Percentiles rank a stretch among this genome's conserved stretches.
These are phyloP conservation scores for Calonectris borealis DNA, from an alignment of 2,113 vertebrate genomes.

Conservation along the genomic window DNA sequence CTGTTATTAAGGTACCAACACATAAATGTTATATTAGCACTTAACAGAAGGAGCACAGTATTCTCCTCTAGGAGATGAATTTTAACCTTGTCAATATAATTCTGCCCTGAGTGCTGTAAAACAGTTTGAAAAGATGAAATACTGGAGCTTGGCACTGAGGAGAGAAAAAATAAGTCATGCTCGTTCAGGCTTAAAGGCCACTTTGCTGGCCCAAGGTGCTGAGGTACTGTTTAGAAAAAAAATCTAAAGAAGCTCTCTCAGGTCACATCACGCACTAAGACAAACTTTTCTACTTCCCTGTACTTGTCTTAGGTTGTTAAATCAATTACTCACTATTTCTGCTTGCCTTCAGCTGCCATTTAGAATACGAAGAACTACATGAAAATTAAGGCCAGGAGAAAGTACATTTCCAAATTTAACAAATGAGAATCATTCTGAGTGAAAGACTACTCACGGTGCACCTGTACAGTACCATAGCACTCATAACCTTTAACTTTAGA, in stretches of 20 bases:
- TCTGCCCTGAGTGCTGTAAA: constrained; percentile 77
- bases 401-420: constrained; percentile 60
- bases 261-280: constrained; percentile 76
- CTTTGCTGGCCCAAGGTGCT: constrained; percentile 81
- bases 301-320: constrained; percentile 83
- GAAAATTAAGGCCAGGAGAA: constrained; percentile 64
- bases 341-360: constrained; percentile 68
- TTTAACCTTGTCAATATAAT: constrained; percentile 91
- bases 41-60: constrained; percentile 80
- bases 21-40: constrained; percentile 95
- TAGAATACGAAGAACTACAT: constrained; percentile 55
- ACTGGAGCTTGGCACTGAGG: constrained; percentile 65
- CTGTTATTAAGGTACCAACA: constrained; percentile 82
- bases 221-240: constrained; percentile 70
- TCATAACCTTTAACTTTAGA: constrained; percentile 37
- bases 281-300: constrained; percentile 72
- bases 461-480: background rate
- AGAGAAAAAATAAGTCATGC: constrained; percentile 64
- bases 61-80: constrained; percentile 85
- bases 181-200: constrained; percentile 91
- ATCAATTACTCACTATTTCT: constrained; percentile 75
- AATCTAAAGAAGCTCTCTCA: constrained; percentile 75
- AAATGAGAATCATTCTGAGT: constrained; percentile 60
- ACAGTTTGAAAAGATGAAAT: constrained; percentile 82
- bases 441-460: constrained; percentile 23